phyloP scores from a whole-genome alignment of 2,113 vertebrate species.

The Sylvietta virens region DNA sequence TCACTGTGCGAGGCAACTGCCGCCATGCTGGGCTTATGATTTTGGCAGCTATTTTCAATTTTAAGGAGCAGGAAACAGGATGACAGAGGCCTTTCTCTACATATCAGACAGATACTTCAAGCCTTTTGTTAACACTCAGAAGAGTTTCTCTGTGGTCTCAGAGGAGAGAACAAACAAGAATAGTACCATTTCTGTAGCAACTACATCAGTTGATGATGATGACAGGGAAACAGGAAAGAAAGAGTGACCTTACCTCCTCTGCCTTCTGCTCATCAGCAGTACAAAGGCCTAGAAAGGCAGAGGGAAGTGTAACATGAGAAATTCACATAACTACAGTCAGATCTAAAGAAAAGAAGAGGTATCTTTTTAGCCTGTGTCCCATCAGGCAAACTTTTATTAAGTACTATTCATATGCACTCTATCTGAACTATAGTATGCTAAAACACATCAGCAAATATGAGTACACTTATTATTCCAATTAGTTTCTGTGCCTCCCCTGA shows the following conservation, averaged over 20 bases:
- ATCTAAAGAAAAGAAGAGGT: background rate
- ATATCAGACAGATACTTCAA: background rate
- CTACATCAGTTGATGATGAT: background rate
- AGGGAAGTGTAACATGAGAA: background rate
- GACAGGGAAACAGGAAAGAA: background rate
- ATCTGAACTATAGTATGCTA: background rate
- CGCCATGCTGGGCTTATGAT: background rate
- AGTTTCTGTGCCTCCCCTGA: background rate
- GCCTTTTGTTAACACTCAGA: slow-evolving; percentile 23
- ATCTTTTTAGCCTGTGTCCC: background rate
- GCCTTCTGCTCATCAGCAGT: background rate
- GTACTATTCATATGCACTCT: background rate
- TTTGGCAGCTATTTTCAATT: background rate
- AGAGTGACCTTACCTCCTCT: slow-evolving; percentile 7
- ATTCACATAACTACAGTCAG: background rate
- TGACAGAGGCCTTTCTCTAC: background rate
- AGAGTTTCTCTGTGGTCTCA: background rate
- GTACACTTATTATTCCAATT: slow-evolving; percentile 1
- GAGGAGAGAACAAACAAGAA: slow-evolving; percentile 1
- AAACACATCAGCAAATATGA: background rate
- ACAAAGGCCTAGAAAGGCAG: background rate
- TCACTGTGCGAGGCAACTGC: background rate
- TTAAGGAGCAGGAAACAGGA: slow-evolving; percentile 1
- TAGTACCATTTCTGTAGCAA: background rate
- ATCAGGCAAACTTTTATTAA: background rate